These are phyloP conservation scores for Sus scrofa DNA, from an alignment of 2,113 vertebrate genomes.

Conservation along the genomic window T2T-Sscrofa CM000830.6:130451501-130452000, in stretches of 20 bases:
- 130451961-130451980: constrained; percentile 92
- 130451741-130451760: constrained; percentile 87
- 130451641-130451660: constrained; percentile 85
- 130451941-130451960: constrained; percentile 95
- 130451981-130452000: constrained; percentile 94
- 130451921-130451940: constrained; percentile 94
- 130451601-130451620: constrained; percentile 82
- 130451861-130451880: constrained; percentile 86
- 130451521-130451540: constrained; percentile 47
- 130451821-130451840: constrained; percentile 84
- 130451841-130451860: constrained; percentile 83
- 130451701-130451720: constrained; percentile 82
- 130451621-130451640: constrained; percentile 82
- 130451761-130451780: constrained; percentile 77
- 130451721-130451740: constrained; percentile 85
- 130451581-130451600: constrained; percentile 81
- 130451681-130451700: constrained; percentile 86
- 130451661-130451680: constrained; percentile 83
- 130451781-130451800: constrained; percentile 89
- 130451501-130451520: not conserved
- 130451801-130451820: constrained; percentile 84
- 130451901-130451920: constrained; percentile 91
- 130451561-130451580: constrained; percentile 84
- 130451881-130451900: constrained; percentile 88
- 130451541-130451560: constrained; percentile 59